Base-by-base conservation (phyloP, 2,888 invertebrate species). In the Drosophila pseudotalamancana region DNA sequence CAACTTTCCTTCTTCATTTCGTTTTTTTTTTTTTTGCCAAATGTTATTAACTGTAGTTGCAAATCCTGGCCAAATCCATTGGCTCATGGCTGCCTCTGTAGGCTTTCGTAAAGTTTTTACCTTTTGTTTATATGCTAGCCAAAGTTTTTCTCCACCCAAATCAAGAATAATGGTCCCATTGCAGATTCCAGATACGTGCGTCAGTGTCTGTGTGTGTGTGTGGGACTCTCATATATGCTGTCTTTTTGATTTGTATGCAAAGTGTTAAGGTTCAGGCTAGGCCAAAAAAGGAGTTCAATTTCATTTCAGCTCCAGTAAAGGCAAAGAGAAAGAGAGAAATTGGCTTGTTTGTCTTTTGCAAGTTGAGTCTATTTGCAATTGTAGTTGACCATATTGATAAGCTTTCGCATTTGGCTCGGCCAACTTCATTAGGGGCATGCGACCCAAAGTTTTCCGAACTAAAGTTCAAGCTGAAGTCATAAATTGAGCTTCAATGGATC, bases 131-230 rank as follows among this genome's bases (percentile, higher is more conserved):
- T 85, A 72, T 72, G 76, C 86, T 67, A 66, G 73, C 77, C 80
- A 65, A 78, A 74, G 55, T 69, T 56, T 61, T 45, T 32, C 48
- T 32, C 43, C 4, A 32, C 63, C 59, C 68, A 81, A 80, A 87
- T 87, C 87, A 86, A 86, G 87, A 81, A 81, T 87, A 81, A 81
- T 81, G 81, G 81, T 86, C 84, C 87, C 81, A 77, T 65, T 67
- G 87, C 77, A 80, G 72, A 80, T 79, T 73, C 62, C 51, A 63
- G 65, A 62, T 76, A 73, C 57, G 49, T 49, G 50, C 11, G 50
- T 11, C 8, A 32, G 43, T 21, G 42, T 45, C 16, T 42, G 11
- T 39, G 50, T 53, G 29, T 46, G 25, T 31, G 50, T 34, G 50
- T 40, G 42, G 50, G 54, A 48, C 32, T 46, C 68, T 34, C 68